Evolutionary conservation across 2,888 invertebrate species (phyloP), one percentile per base, ranked within the genome.

Genomic region (Thera obeliscata): DNA sequence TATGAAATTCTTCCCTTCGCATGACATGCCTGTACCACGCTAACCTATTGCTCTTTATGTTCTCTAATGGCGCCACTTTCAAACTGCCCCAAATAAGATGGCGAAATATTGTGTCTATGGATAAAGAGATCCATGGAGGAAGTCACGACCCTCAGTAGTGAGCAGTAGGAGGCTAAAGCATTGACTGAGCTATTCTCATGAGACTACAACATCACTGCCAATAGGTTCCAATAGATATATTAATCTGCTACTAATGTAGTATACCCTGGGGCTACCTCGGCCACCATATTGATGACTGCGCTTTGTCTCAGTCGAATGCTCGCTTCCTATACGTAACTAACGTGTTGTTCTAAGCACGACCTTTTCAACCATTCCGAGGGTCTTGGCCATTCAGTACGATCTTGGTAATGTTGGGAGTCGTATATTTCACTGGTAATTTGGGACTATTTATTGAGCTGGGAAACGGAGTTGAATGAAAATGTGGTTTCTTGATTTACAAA

Each of bases 221-320:
- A 79, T 83, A 79, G 77, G 78, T 78, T 78, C 76, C 78, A 82
- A 77, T 81, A 78, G 81, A 84, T 86, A 78, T 89, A 92, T 91
- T 91, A 90, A 91, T 91, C 89, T 89, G 83, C 85, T 85, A 80
- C 87, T 91, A 91, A 91, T 90, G 89, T 83, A 86, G 81, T 87
- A 84, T 85, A 81, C 86, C 82, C 81, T 84, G n/a, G 63, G 66
- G 69, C 60, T 58, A 66, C 63, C 66, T 63, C 66, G 57, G 57
- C 60, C 61, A 61, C 60, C 66, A 81, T 90, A 92, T 91, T 91
- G 89, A 92, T 92, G 91, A 82, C 81, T 77, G 73, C 84, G 79
- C 86, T 92, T 88, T 87, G 87, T 92, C 89, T 87, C 78, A 80
- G 91, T 91, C 91, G 75, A 75, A 76, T 81, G 83, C 81, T 80